Evolutionary conservation across 2,113 vertebrate species (phyloP).

Genomic region (Bombycilla garrulus): DNA sequence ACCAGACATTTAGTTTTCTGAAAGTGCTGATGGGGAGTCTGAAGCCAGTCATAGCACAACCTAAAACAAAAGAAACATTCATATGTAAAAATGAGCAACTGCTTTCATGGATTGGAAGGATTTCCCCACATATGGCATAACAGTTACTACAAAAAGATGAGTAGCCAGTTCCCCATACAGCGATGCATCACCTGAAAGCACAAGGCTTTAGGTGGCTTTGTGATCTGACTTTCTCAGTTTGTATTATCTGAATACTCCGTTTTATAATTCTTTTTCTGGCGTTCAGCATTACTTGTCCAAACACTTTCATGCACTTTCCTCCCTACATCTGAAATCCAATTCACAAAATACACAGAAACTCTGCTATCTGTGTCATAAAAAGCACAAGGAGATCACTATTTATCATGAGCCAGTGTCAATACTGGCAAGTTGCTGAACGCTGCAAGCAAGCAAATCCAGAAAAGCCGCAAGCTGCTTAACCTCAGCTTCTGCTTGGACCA

Average conservation of each 20-base stretch:
- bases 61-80: conserved; percentile 54
- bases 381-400: neutral
- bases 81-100: neutral
- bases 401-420: neutral
- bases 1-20: conserved; percentile 66
- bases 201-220: neutral
- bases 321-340: neutral
- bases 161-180: neutral
- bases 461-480: neutral
- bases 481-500: neutral
- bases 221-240: neutral
- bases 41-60: conserved; percentile 63
- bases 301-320: neutral
- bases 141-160: neutral
- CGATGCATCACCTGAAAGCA: neutral
- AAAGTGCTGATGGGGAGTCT: conserved; percentile 59
- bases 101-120: neutral
- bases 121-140: neutral
- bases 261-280: neutral
- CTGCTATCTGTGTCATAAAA: neutral
- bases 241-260: rapidly evolving
- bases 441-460: neutral
- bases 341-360: neutral
- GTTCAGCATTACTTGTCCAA: neutral
- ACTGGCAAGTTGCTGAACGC: neutral